Conservation (phyloP, 1,140 invertebrate genomes). For the Orchesella cincta region DNA sequence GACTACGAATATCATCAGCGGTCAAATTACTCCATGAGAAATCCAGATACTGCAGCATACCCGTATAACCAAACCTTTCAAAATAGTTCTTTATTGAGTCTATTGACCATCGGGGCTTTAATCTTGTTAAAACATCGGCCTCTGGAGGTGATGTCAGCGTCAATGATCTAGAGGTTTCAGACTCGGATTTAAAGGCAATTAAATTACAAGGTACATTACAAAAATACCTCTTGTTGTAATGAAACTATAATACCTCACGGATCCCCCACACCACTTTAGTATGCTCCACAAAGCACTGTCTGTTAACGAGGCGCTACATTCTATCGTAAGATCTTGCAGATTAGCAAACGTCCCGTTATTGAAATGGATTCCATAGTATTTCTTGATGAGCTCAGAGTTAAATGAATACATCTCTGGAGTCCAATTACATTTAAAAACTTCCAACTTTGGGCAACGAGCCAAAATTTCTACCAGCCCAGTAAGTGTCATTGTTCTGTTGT, state of each 20-base stretch:
- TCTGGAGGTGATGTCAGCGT: slow-evolving; percentile 15
- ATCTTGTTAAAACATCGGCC: slow-evolving; percentile 24
- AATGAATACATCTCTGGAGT: slow-evolving; percentile 46
- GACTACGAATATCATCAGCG: slow-evolving; percentile 22
- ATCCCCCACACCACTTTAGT: slow-evolving; percentile 44
- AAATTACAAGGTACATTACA: neutral
- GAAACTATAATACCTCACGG: slow-evolving; percentile 3
- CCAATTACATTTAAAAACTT: slow-evolving; percentile 38
- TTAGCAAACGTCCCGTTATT: slow-evolving; percentile 38
- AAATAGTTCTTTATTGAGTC: slow-evolving; percentile 43
- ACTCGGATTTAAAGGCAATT: too few relatives aligned
- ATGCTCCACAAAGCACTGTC: slow-evolving; percentile 43
- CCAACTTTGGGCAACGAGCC: slow-evolving; percentile 34
- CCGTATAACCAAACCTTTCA: slow-evolving; percentile 41
- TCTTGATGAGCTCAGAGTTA: slow-evolving; percentile 45
- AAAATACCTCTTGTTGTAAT: neutral
- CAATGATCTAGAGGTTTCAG: too few relatives aligned
- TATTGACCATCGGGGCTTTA: slow-evolving; percentile 44
- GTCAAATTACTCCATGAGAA: slow-evolving; percentile 43
- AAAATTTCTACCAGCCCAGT: slow-evolving; percentile 42
- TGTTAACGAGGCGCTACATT: slow-evolving; percentile 36
- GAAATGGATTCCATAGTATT: slow-evolving; percentile 46
- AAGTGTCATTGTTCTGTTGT: slow-evolving; percentile 37
- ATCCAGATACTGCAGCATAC: slow-evolving; percentile 38
- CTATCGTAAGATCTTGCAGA: slow-evolving; percentile 35